Conservation (phyloP, 2,888 invertebrate genomes). For the Artemia sp. region DNA sequence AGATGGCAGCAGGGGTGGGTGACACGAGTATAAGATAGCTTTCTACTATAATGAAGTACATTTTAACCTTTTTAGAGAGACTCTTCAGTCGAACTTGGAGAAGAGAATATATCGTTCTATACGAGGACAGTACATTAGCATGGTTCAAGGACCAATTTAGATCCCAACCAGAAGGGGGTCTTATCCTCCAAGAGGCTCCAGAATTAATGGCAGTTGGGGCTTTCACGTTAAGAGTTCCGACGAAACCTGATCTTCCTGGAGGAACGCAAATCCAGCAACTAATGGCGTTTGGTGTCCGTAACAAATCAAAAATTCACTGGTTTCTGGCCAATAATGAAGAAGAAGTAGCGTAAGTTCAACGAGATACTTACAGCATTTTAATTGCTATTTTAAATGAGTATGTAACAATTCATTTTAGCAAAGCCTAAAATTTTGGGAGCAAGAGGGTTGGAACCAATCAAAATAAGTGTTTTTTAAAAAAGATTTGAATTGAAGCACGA, state of each 20-base stretch:
- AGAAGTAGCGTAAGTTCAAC: conserved; percentile 50
- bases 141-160: conserved; percentile 54
- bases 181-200: conserved; percentile 55
- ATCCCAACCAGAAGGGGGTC: conserved; percentile 35
- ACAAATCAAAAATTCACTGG: conserved; percentile 57
- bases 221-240: conserved; percentile 59
- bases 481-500: too few species aligned
- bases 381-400: too few species aligned
- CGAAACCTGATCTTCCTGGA: conserved; percentile 50
- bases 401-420: too few species aligned
- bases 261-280: conserved; percentile 51
- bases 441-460: too few species aligned
- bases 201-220: conserved; percentile 59
- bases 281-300: conserved; percentile 54
- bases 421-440: too few species aligned
- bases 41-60: background rate
- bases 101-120: conserved; percentile 65
- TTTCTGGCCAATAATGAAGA: conserved; percentile 57
- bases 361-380: too few species aligned
- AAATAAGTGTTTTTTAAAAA: too few species aligned
- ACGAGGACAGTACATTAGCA: conserved; percentile 69
- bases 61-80: conserved; percentile 43
- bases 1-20: too few species aligned
- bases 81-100: conserved; percentile 64
- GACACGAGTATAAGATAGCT: too few species aligned